A percentile compares a stretch with the other conserved stretches of the same genome.
Conservation (phyloP, 2,888 invertebrate species). For the Empis stercorea region DNA sequence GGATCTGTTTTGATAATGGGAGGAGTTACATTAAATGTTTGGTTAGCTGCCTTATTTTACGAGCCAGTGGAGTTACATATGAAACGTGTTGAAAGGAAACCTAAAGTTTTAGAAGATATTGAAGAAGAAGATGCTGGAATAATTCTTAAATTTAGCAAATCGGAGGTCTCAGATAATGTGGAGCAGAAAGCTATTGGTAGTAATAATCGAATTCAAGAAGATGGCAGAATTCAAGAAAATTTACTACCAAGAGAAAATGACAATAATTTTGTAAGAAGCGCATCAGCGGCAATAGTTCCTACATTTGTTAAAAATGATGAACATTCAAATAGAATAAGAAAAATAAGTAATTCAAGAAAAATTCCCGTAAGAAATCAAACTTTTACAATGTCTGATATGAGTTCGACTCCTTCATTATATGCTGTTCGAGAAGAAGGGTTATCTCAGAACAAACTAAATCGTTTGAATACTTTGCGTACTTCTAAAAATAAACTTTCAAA, state of each 20-base stretch:
- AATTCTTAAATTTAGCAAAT: constrained; percentile 29
- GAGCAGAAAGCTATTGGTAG: neutral
- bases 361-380: constrained; percentile 36
- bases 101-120: constrained; percentile 25
- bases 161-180: constrained; percentile 19
- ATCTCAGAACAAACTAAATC: constrained; percentile 26
- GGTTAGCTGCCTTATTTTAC: constrained; percentile 72
- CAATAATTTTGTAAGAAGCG: constrained; percentile 46
- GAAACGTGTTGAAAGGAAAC: constrained; percentile 45
- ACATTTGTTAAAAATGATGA: constrained; percentile 36
- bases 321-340: constrained; percentile 38
- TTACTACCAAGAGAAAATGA: constrained; percentile 18
- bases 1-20: constrained; percentile 72
- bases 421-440: constrained; percentile 54
- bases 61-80: constrained; percentile 73
- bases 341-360: constrained; percentile 48
- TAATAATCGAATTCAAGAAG: neutral
- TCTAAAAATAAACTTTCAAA: constrained; percentile 41
- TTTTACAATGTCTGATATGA: constrained; percentile 41
- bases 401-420: constrained; percentile 52
- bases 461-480: constrained; percentile 20
- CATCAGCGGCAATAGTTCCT: constrained; percentile 56
- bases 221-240: constrained; percentile 3
- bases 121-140: constrained; percentile 35
- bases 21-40: constrained; percentile 68